These are phyloP conservation scores for Lota lota DNA, from an alignment of 2,113 vertebrate genomes.

Conservation along the genomic window DNA sequence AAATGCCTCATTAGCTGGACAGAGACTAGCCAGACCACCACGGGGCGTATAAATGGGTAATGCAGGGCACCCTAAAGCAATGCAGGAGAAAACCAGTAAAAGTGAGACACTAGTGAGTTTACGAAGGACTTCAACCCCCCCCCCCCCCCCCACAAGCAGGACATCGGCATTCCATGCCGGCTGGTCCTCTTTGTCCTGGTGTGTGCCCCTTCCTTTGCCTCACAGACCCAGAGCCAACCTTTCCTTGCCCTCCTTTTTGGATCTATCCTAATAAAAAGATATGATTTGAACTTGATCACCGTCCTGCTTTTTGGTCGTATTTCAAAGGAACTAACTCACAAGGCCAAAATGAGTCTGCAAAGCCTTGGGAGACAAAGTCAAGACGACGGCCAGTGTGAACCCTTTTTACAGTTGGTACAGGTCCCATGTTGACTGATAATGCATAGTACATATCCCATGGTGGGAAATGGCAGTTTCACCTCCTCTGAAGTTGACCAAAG, in stretches of 20 bases:
- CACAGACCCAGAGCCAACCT: neutral
- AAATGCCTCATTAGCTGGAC: conserved; percentile 45
- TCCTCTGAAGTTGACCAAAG: no score
- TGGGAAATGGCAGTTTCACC: no score
- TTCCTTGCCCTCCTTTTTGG: neutral
- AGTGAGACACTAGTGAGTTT: conserved; percentile 40
- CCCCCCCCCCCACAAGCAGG: conserved; percentile 69
- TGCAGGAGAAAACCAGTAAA: conserved; percentile 57
- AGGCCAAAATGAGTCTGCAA: no score
- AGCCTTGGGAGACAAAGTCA: no score
- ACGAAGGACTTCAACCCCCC: conserved; percentile 53
- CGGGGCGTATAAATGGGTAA: conserved; percentile 19
- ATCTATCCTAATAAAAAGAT: neutral
- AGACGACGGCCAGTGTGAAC: no score
- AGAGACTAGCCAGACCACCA: conserved; percentile 61
- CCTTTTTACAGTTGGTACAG: no score
- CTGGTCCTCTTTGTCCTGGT: conserved; percentile 85
- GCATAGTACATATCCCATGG: no score
- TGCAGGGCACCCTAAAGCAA: conserved; percentile 51
- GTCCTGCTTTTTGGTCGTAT: no score
- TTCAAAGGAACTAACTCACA: no score
- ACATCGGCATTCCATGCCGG: conserved; percentile 78
- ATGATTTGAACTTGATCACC: neutral
- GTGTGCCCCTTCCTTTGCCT: conserved; percentile 77
- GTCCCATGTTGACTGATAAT: no score